These are phyloP conservation scores for Spodoptera litura DNA, from an alignment of 1,140 invertebrate genomes.

Conservation along the genomic window DNA sequence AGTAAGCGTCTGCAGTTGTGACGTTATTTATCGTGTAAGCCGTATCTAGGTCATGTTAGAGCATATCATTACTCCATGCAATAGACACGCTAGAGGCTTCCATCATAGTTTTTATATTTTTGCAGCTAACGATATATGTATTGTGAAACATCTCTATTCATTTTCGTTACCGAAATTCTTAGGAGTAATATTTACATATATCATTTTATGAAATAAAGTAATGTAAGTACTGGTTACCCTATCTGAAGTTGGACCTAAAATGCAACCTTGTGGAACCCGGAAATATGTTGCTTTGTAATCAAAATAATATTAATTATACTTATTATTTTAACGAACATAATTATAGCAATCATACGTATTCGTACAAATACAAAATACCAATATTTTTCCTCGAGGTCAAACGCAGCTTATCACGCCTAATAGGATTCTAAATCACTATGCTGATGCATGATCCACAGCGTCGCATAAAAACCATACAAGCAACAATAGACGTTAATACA, in stretches of 20 bases:
- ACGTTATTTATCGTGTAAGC: constrained; percentile 26
- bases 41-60: constrained; percentile 21
- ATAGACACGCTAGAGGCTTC: not conserved
- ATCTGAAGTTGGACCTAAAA: not conserved
- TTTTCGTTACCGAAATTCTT: no score
- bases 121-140: no score
- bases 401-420: constrained; percentile 3
- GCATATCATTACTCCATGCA: constrained; percentile 1
- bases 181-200: no score
- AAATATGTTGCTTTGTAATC: not conserved
- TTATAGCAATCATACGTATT: not conserved
- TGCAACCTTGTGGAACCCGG: not conserved
- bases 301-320: not conserved
- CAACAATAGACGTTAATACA: not conserved
- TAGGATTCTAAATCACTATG: not conserved
- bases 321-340: not conserved
- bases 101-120: not conserved
- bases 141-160: no score
- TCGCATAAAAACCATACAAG: not conserved
- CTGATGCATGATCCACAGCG: not conserved
- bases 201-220: no score
- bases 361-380: not conserved
- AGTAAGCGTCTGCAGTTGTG: not conserved
- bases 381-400: constrained; percentile 24
- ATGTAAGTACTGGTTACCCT: not conserved